phyloP scores from a whole-genome alignment of 2,113 vertebrate genomes.

The Ochotona princeps region DNA sequence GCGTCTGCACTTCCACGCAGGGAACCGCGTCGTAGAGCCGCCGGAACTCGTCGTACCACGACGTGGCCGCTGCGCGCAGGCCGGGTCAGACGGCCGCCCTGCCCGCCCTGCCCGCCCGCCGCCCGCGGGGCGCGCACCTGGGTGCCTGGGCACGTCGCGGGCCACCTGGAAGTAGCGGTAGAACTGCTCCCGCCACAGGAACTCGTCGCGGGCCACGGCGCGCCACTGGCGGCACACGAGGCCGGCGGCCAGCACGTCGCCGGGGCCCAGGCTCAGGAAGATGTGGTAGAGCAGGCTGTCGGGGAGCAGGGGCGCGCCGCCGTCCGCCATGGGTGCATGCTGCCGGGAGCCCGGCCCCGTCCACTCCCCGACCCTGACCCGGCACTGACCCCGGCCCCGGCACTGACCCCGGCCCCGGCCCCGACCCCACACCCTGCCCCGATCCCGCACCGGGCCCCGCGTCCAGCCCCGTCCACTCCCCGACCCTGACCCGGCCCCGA shows the following conservation, averaged over 20 bases:
- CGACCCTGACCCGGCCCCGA: too few relatives aligned
- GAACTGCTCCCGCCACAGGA: constrained; percentile 96
- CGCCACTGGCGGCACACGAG: constrained; percentile 94
- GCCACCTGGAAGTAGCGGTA: constrained; percentile 95
- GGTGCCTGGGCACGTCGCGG: constrained; percentile 92
- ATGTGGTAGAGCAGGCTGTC: constrained; percentile 96
- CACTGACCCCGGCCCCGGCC: too few relatives aligned
- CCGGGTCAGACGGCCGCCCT: too few relatives aligned
- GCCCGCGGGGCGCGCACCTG: constrained; percentile 85
- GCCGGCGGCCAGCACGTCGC: constrained; percentile 90
- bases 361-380: too few relatives aligned
- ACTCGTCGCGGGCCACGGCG: constrained; percentile 94
- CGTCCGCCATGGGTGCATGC: constrained; percentile 87
- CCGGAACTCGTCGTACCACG: constrained; percentile 96
- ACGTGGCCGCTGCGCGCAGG: constrained; percentile 88
- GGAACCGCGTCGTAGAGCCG: constrained; percentile 95
- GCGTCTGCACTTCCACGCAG: constrained; percentile 95
- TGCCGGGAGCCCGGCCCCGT: constrained; percentile 74
- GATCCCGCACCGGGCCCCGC: too few relatives aligned
- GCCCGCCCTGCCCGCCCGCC: too few relatives aligned
- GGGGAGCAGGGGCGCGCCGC: constrained; percentile 87
- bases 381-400: too few relatives aligned
- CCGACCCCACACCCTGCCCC: too few relatives aligned
- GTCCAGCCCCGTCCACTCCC: too few relatives aligned
- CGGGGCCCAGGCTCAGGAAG: constrained; percentile 91